Percentiles rank a stretch among this genome's conserved stretches.
These are phyloP conservation scores for Sciurus niger DNA, from an alignment of 2,113 vertebrate species.

Conservation along the genomic window DNA sequence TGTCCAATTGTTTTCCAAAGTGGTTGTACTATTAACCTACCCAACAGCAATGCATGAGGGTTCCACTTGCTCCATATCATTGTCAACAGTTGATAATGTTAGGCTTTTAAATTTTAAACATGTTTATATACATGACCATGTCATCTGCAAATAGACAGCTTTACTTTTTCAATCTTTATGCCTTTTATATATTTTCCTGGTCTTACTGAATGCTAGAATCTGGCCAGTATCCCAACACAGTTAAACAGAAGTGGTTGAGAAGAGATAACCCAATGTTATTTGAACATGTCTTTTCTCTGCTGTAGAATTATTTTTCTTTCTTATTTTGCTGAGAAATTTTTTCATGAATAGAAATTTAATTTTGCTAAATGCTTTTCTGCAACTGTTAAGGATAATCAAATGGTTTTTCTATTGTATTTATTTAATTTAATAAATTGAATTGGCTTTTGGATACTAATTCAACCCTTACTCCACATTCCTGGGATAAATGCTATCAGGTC, in stretches of 20 bases:
- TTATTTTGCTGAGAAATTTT: neutral
- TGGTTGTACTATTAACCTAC: neutral
- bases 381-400: conserved; percentile 24
- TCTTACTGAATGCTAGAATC: neutral
- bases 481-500: neutral
- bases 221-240: neutral
- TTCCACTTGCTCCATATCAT: neutral
- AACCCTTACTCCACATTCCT: neutral
- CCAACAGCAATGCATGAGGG: neutral
- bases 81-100: neutral
- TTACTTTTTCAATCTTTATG: neutral
- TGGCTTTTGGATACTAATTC: neutral
- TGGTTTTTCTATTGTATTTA: conserved; percentile 4
- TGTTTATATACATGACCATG: neutral
- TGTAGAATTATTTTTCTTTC: neutral
- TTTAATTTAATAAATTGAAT: conserved; percentile 1
- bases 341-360: neutral
- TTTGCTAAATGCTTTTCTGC: neutral
- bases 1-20: neutral
- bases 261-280: neutral
- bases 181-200: conserved; percentile 3
- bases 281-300: neutral
- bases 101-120: conserved; percentile 36
- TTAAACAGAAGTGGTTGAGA: neutral
- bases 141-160: neutral